Conservation (phyloP, 2,113 vertebrate genomes). For the Setophaga kirtlandii region DNA sequence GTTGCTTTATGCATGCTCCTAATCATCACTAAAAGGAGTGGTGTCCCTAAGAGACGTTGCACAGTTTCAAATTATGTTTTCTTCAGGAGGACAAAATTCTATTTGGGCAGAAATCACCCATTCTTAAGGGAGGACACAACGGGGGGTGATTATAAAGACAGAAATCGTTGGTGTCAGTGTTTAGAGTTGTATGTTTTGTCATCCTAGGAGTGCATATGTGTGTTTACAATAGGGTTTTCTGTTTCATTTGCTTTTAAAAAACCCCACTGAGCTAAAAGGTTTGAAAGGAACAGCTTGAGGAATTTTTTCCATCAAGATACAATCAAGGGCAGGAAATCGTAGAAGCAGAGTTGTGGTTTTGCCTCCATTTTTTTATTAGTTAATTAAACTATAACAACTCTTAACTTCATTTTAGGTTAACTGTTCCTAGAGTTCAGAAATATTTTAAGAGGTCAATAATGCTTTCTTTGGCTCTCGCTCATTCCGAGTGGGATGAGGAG, state of each 20-base stretch:
- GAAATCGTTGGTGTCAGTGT: background rate
- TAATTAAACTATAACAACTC: conserved; percentile 44
- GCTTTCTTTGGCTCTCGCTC: conserved; percentile 1
- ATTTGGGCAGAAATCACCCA: background rate
- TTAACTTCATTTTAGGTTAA: conserved; percentile 44
- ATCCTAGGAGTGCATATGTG: background rate
- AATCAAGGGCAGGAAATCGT: conserved; percentile 46
- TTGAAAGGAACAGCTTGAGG: conserved; percentile 22
- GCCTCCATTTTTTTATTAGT: conserved; percentile 35
- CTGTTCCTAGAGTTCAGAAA: conserved; percentile 36
- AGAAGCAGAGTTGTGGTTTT: conserved; percentile 12
- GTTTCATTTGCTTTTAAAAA: conserved; percentile 16
- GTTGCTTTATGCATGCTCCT: background rate
- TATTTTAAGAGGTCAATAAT: conserved; percentile 3
- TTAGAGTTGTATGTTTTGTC: background rate
- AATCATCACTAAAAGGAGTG: background rate
- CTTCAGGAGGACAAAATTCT: background rate
- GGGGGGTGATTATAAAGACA: background rate
- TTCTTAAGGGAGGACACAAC: background rate
- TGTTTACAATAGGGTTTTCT: conserved; percentile 43
- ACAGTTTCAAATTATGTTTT: background rate
- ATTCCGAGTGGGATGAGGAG: background rate
- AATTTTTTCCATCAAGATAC: conserved; percentile 52
- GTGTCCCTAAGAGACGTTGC: background rate
- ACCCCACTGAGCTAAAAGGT: background rate